phyloP scores from a whole-genome alignment of 2,113 vertebrate species.

The Oryzias celebensis region DNA sequence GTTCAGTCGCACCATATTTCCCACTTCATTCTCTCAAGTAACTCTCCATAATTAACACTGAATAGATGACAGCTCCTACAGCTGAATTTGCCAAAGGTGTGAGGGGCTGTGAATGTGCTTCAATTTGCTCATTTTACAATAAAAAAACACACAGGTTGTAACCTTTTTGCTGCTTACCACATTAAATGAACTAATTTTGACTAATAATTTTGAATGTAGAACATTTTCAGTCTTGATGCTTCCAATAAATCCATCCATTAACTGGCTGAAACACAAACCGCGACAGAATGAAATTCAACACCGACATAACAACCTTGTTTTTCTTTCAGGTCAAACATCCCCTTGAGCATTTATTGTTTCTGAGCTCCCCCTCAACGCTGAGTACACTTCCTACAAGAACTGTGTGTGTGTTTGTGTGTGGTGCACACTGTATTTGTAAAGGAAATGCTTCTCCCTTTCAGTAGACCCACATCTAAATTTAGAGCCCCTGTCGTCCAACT shows the following conservation, averaged over 20 bases:
- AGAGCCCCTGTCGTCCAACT: slow-evolving; percentile 47
- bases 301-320: slow-evolving; percentile 45
- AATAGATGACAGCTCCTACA: not conserved
- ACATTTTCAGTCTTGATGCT: not conserved
- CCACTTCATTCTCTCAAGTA: slow-evolving; percentile 1
- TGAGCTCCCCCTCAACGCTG: slow-evolving; percentile 27
- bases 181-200: not conserved
- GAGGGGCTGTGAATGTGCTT: not conserved
- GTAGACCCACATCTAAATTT: slow-evolving; percentile 62
- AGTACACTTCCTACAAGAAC: slow-evolving; percentile 10
- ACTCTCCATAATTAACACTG: not conserved
- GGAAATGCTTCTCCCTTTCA: slow-evolving; percentile 63
- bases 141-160: not conserved
- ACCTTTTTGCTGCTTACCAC: not conserved
- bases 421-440: slow-evolving; percentile 26
- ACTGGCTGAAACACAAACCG: slow-evolving; percentile 19
- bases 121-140: not conserved
- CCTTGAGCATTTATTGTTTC: slow-evolving; percentile 64
- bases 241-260: slow-evolving; percentile 10
- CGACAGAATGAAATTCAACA: slow-evolving; percentile 30
- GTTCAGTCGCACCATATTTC: slow-evolving; percentile 3
- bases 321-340: slow-evolving; percentile 47
- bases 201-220: not conserved
- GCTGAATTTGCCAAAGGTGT: not conserved
- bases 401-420: slow-evolving; percentile 18